Conservation (phyloP, 2,113 vertebrate genomes). For the Ornithorhynchus anatinus region DNA sequence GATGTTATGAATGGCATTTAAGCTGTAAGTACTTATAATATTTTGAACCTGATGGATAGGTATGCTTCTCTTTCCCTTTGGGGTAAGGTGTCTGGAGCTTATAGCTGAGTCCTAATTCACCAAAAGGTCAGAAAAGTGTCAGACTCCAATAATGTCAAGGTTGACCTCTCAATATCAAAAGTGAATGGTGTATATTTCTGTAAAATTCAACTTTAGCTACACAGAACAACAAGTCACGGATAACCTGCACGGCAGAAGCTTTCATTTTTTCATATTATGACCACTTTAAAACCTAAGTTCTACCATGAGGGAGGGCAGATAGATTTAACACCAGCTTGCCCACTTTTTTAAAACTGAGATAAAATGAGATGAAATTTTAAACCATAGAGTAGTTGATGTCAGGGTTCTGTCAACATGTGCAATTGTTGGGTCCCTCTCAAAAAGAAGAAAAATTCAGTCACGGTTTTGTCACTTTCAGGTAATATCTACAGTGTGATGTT, state of each 20-base stretch:
- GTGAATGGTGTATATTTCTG: slow-evolving; percentile 49
- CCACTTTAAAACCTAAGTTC: slow-evolving; percentile 50
- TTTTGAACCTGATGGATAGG: slow-evolving; percentile 21
- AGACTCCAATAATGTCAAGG: slow-evolving; percentile 65
- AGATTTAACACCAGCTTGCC: slow-evolving; percentile 51
- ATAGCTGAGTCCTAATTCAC: slow-evolving; percentile 49
- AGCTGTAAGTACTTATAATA: slow-evolving; percentile 75
- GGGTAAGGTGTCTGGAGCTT: slow-evolving; percentile 38
- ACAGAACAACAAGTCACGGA: slow-evolving; percentile 66
- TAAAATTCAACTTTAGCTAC: slow-evolving; percentile 54
- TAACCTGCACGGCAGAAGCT: slow-evolving; percentile 71
- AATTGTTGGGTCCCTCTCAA: neutral
- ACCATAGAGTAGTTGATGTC: slow-evolving; percentile 11
- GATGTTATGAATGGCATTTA: slow-evolving; percentile 80
- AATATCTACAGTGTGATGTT: slow-evolving; percentile 47
- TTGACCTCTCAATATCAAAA: slow-evolving; percentile 23
- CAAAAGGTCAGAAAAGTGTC: slow-evolving; percentile 70
- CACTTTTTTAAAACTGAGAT: slow-evolving; percentile 41
- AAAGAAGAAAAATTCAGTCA: slow-evolving; percentile 9
- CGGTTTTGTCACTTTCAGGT: slow-evolving; percentile 36
- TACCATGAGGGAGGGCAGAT: slow-evolving; percentile 60
- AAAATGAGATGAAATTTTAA: slow-evolving; percentile 41
- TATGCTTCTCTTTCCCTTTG: slow-evolving; percentile 30
- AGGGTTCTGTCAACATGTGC: slow-evolving; percentile 16
- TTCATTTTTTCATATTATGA: slow-evolving; percentile 60